Evolutionary conservation across 2,888 invertebrate species (phyloP), one percentile per base, ranked within the genome.

Genomic region (Ferdinandea cuprea): DNA sequence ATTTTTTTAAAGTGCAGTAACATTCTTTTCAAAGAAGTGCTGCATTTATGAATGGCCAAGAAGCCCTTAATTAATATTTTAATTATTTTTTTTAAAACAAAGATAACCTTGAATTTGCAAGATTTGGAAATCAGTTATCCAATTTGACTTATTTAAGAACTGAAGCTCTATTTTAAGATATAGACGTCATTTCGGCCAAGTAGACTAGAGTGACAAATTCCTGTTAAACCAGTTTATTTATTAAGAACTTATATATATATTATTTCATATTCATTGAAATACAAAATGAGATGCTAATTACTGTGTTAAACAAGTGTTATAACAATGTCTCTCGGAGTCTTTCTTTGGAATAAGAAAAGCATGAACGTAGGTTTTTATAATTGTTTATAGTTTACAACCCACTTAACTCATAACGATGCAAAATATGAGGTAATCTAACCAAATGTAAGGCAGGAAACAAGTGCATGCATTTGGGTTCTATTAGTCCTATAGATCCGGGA

Each of bases 271-370:
- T n/a, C n/a, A n/a, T n/a, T n/a, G 59, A 50, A 30, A 32, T 21
- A 48, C 48, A 58, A 52, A 59, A 59, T 71, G 19, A 15, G 28
- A 42, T 59, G 61, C 50, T 71, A 71, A 71, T 59, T 44, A 44
- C 2, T 17, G 13, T 8, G 11, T 48, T 25, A 48, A 63, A 32
- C 46, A 19, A 32, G 21, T 63, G 46, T 35, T 11, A 63, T 30
- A 48, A 35, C 28, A 15, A 48, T 59, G 30, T 17, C 32, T 30
- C 7, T 32, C 46, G 9, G 13, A 61, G 17, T 11, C 8, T 42
- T 11, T 42, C 11, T 21, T 25, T 25, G 17, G 40, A 28, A 5
- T 25, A 25, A 25, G 25, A 2, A 17, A 40, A 65, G 37, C 21
- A 46, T 5, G 2, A 9, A 25, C 6, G 35, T 40, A 52, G 40